phyloP scores from a whole-genome alignment of 2,888 invertebrate genomes.

The Cephus nigrinus region DNA sequence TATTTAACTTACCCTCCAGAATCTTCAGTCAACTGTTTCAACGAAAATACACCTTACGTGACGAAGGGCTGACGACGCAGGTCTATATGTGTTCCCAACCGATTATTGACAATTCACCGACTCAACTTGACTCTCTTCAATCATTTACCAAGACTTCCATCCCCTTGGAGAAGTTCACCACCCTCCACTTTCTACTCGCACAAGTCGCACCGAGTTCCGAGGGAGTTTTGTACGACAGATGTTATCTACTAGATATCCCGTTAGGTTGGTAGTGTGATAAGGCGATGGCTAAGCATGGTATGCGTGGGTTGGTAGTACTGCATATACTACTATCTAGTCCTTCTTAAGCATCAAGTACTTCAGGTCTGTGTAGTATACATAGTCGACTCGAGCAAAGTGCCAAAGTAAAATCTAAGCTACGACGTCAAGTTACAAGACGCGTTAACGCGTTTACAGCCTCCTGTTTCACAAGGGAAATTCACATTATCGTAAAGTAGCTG shows the following conservation, averaged over 20 bases:
- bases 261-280: background rate
- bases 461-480: background rate
- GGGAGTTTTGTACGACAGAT: background rate
- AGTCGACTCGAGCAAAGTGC: background rate
- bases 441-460: background rate
- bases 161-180: background rate
- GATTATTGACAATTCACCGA: background rate
- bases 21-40: background rate
- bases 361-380: background rate
- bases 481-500: slow-evolving; percentile 16
- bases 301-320: background rate
- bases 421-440: background rate
- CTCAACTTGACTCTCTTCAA: background rate
- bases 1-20: background rate
- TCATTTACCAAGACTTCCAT: background rate
- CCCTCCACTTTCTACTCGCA: background rate
- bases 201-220: background rate
- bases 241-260: background rate
- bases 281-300: background rate
- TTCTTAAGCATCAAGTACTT: background rate
- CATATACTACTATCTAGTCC: background rate
- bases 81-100: background rate
- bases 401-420: background rate
- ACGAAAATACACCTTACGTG: background rate
- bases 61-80: background rate